phyloP scores from a whole-genome alignment of 2,888 invertebrate species.

The Ditula angustiorana region DNA sequence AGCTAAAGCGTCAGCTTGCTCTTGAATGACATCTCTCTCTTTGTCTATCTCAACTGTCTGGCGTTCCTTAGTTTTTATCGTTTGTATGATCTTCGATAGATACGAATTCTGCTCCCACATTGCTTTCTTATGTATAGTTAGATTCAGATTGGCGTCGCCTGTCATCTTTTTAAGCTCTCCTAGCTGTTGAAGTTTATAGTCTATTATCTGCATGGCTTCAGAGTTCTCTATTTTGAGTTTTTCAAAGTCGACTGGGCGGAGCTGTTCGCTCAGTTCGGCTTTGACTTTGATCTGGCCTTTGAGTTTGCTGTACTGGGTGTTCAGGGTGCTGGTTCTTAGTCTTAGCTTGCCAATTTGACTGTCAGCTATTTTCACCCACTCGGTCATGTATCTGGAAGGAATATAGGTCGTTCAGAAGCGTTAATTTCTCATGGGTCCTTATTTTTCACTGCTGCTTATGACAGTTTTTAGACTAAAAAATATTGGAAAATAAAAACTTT shows the following conservation, averaged over 20 bases:
- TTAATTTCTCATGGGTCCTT: too few species aligned
- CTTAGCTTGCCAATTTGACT: slow-evolving; percentile 85
- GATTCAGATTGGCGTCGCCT: slow-evolving; percentile 83
- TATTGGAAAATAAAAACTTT: too few species aligned
- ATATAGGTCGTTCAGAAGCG: neutral
- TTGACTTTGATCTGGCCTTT: slow-evolving; percentile 83
- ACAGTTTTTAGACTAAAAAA: too few species aligned
- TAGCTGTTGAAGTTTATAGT: slow-evolving; percentile 81
- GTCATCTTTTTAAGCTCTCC: slow-evolving; percentile 85
- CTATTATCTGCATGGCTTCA: slow-evolving; percentile 79
- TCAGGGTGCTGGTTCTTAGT: slow-evolving; percentile 84
- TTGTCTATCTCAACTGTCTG: slow-evolving; percentile 71
- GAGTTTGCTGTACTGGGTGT: slow-evolving; percentile 81
- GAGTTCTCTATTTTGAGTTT: slow-evolving; percentile 87
- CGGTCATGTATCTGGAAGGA: slow-evolving; percentile 72
- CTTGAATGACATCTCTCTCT: slow-evolving; percentile 66
- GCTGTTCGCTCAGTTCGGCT: slow-evolving; percentile 84
- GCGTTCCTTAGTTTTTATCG: slow-evolving; percentile 69
- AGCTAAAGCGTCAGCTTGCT: slow-evolving; percentile 69
- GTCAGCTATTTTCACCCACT: slow-evolving; percentile 85
- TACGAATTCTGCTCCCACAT: slow-evolving; percentile 81
- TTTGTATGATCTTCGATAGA: slow-evolving; percentile 68
- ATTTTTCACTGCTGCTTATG: too few species aligned
- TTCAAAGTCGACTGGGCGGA: slow-evolving; percentile 87
- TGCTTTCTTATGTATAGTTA: slow-evolving; percentile 84